Evolutionary conservation across 2,888 invertebrate species (phyloP).

Genomic region (Platypus cylindrus): DNA sequence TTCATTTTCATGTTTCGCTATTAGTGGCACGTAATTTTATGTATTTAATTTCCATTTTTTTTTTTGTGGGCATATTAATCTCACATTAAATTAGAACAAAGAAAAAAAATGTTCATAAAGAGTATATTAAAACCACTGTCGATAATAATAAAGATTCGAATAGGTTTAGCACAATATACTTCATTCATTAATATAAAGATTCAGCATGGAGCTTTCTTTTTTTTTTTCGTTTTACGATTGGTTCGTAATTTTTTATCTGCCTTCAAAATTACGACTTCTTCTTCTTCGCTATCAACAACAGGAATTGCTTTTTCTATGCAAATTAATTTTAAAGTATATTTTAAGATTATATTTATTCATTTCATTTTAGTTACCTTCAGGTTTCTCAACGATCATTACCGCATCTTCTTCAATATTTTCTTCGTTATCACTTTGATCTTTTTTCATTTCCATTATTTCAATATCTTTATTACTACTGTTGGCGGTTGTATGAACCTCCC

Average conservation of each 20-base stretch:
- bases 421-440: slow-evolving; percentile 30
- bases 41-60: too few species aligned
- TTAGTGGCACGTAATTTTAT: too few species aligned
- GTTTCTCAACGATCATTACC: slow-evolving; percentile 16
- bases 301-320: too few species aligned
- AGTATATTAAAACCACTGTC: too few species aligned
- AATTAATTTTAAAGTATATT: too few species aligned
- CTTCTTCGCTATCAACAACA: slow-evolving; percentile 36
- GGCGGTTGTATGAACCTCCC: background rate
- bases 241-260: slow-evolving; percentile 22
- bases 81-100: too few species aligned
- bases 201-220: slow-evolving; percentile 12
- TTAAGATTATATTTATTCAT: too few species aligned
- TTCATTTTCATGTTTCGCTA: too few species aligned
- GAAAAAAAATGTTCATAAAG: too few species aligned
- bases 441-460: too few species aligned
- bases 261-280: slow-evolving; percentile 29
- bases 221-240: slow-evolving; percentile 17
- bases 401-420: slow-evolving; percentile 23
- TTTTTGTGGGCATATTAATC: too few species aligned
- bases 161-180: too few species aligned
- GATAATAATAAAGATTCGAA: slow-evolving; percentile 1
- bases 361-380: slow-evolving; percentile 19
- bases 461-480: slow-evolving; percentile 11
- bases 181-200: slow-evolving; percentile 9